Base-by-base conservation (phyloP, 2,113 vertebrate genomes). In the Psephotus haematonotus region DNA sequence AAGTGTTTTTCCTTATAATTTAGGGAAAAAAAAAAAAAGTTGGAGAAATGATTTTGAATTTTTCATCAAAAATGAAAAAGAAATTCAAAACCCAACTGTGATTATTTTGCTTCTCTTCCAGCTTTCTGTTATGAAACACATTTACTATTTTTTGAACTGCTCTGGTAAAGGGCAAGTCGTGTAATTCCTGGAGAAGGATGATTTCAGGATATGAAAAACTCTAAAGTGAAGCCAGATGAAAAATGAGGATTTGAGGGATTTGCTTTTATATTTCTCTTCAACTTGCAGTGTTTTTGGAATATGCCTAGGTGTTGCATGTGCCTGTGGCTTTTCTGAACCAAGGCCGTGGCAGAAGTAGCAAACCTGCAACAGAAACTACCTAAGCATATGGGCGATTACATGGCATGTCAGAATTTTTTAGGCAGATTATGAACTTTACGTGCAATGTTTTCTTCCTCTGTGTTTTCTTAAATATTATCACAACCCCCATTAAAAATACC, bases 61-160 rank as follows among this genome's bases (percentile, higher is more conserved):
- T 91, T 93, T 88, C 19, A 46, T 88, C 6, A 77, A 74, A 90
- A 92, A 63, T 35, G 13, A 46, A 57, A 77, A 81, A 94, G 25
- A 67, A 63, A 67, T 78, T 93, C 41, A 92, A 81, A 60, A 63
- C 20, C 15, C 10, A 63, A 27, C 25, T 83, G 28, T 1, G 1
- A 80, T 79, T 91, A 55, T 76, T 86, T 92, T 76, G 13, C 29
- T 90, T 72, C 8, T n/a, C 17, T 94, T 90, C 59, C 72, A 92
- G n/a, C 13, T 78, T 88, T 92, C 68, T 78, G 43, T 92, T 92
- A 88, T 90, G 92, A 93, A 93, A 97, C 82, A 67, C 78, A 64
- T 95, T 83, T 74, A 55, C 60, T 74, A 31, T 77, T 92, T 83
- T 83, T 71, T 83, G 86, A 93, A 77, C 25, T 86, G 33, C 60